Evolutionary conservation across 2,113 vertebrate species (phyloP).

Genomic region (Eulacestoma nigropectus): DNA sequence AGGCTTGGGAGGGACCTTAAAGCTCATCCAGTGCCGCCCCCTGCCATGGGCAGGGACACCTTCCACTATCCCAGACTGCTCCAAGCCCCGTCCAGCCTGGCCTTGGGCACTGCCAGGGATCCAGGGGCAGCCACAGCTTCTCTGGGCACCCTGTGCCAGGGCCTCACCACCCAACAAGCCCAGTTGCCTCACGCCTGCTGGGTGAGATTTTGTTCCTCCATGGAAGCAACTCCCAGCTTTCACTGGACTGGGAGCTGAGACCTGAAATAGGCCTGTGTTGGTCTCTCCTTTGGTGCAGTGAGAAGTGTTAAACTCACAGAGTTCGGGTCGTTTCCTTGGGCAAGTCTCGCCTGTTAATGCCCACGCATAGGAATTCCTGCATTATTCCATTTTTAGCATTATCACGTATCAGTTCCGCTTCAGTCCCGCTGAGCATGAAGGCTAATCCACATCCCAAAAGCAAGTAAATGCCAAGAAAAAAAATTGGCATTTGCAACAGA

Average conservation of each 20-base stretch:
- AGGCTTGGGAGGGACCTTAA: not conserved
- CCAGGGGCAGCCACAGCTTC: not conserved
- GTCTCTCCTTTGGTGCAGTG: not conserved
- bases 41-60: not conserved
- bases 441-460: not conserved
- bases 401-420: not conserved
- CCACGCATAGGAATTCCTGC: not conserved
- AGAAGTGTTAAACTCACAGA: not conserved
- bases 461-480: not conserved
- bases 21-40: not conserved
- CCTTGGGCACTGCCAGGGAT: not conserved
- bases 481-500: not conserved
- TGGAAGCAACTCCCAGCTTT: not conserved
- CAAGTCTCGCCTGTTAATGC: not conserved
- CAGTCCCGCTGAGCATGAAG: not conserved
- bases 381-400: not conserved
- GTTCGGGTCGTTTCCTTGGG: not conserved
- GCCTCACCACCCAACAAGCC: not conserved
- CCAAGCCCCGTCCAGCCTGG: rapidly evolving
- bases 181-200: not conserved
- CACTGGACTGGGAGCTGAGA: not conserved
- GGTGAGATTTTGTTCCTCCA: not conserved
- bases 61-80: rapidly evolving
- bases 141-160: not conserved
- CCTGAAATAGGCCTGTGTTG: not conserved